Percentiles rank a stretch among this genome's conserved stretches.
Evolutionary conservation across 2,797 vertebrate species (phyloP).

Genomic region (Benthosema pterotum): DNA sequence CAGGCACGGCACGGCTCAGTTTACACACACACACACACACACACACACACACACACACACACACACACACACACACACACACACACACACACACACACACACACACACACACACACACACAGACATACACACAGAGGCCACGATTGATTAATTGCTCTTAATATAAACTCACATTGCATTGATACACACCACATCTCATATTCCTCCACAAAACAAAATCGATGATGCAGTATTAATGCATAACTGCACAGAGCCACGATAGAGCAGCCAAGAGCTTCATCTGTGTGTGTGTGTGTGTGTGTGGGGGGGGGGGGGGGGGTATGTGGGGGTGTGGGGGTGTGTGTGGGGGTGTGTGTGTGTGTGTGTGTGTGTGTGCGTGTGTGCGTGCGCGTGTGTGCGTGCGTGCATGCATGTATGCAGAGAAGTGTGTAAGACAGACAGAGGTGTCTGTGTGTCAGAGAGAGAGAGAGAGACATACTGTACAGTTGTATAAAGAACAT

Average conservation of each 20-base stretch:
- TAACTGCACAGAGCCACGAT: slow-evolving; percentile 29
- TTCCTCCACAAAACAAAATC: slow-evolving; percentile 47
- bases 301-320: not conserved
- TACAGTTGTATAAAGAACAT: too few species aligned
- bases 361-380: slow-evolving; percentile 8
- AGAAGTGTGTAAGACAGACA: too few species aligned
- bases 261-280: slow-evolving; percentile 39
- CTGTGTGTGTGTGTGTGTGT: not conserved
- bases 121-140: slow-evolving; percentile 16
- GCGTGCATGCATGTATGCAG: too few species aligned
- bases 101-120: not conserved
- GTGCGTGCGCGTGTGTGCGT: slow-evolving; percentile 9
- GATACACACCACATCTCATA: slow-evolving; percentile 38
- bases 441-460: not conserved
- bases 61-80: too few species aligned
- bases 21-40: too few species aligned
- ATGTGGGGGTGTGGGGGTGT: too few species aligned
- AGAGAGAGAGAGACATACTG: too few species aligned
- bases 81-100: too few species aligned
- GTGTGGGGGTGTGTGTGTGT: not conserved
- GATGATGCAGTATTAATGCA: slow-evolving; percentile 50
- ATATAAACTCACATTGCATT: slow-evolving; percentile 55
- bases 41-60: too few species aligned
- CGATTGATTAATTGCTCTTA: slow-evolving; percentile 52
- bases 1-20: too few species aligned